These are phyloP conservation scores for Microcebus tavaratra DNA, from an alignment of 2,113 vertebrate genomes.

Conservation along the genomic window DNA sequence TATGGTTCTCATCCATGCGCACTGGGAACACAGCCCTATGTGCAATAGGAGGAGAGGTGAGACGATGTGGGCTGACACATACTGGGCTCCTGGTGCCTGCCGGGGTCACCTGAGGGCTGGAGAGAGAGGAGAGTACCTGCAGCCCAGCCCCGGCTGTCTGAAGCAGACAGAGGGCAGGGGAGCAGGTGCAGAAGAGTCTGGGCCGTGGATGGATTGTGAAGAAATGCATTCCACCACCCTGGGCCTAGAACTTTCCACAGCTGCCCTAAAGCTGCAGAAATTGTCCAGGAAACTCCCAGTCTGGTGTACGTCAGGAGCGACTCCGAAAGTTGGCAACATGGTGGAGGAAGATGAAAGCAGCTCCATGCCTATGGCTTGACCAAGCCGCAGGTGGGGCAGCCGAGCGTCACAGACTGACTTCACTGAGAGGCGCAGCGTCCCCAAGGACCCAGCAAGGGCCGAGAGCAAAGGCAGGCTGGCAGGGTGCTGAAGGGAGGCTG, in stretches of 20 bases:
- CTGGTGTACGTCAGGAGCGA: background rate
- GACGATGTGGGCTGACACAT: background rate
- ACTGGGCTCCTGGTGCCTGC: background rate
- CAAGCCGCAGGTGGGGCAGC: background rate
- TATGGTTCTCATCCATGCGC: no score
- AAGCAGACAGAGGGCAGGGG: background rate
- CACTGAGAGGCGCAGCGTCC: rapidly evolving
- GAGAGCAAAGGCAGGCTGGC: background rate
- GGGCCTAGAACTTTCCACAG: background rate
- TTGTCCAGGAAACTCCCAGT: background rate
- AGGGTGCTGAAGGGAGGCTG: background rate
- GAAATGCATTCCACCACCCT: background rate
- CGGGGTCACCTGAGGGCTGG: background rate
- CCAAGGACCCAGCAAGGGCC: background rate
- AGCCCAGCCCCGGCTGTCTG: background rate
- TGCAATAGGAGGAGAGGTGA: background rate
- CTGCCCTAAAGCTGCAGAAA: background rate
- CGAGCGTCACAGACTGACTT: background rate
- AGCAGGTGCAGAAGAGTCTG: background rate
- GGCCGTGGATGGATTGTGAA: rapidly evolving
- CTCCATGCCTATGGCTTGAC: background rate
- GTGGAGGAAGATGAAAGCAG: background rate
- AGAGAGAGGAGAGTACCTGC: background rate
- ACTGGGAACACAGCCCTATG: background rate
- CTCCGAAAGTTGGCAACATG: background rate